A percentile compares a stretch with the other conserved stretches of the same genome.
Conservation (phyloP, 2,113 vertebrate genomes). For the Sprattus sprattus region DNA sequence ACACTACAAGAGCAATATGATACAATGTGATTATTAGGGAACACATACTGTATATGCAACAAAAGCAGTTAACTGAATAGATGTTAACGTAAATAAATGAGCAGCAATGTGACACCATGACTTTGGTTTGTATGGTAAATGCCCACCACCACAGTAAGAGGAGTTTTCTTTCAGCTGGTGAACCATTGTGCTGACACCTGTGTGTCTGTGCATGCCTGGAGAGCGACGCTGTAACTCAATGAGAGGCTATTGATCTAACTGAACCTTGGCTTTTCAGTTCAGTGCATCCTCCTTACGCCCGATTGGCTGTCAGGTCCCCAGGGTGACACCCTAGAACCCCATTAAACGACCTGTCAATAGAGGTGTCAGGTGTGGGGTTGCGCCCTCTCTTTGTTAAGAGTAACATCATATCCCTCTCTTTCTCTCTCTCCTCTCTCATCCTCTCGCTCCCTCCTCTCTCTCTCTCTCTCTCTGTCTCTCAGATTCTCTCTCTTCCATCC, state of each 20-base stretch:
- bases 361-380: not conserved
- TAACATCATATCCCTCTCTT: not conserved
- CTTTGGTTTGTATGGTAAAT: not conserved
- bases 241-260: not conserved
- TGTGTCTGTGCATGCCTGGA: not conserved
- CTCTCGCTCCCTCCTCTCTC: not conserved
- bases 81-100: not conserved
- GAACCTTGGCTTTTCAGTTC: not conserved
- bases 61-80: not conserved
- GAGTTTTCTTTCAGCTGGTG: not conserved
- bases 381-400: not conserved
- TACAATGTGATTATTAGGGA: not conserved
- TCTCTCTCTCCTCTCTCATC: not conserved
- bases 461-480: constrained; percentile 14
- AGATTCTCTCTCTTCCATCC: no score
- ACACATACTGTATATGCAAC: not conserved
- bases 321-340: not conserved
- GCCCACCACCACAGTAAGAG: not conserved
- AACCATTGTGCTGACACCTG: not conserved
- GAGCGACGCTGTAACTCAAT: not conserved
- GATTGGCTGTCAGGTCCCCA: not conserved
- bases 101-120: not conserved
- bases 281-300: not conserved
- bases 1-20: no score
- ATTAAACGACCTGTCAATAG: not conserved